Evolutionary conservation across 2,888 invertebrate genomes (phyloP).

Genomic region (Athalia circularis): DNA sequence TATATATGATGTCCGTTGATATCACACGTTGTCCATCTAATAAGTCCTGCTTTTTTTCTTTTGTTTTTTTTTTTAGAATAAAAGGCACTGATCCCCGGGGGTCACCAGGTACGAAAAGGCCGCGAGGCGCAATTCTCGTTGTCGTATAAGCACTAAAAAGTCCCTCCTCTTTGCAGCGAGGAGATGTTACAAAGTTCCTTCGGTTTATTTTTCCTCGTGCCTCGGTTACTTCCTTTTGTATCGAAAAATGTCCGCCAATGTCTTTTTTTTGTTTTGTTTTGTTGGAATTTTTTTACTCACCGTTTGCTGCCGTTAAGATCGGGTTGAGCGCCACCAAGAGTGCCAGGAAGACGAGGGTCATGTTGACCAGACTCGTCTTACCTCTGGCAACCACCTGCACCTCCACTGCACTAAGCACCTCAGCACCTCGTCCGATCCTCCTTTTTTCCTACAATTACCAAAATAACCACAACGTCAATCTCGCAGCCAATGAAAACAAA

Average conservation of each 20-base stretch:
- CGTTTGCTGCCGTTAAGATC: conserved; percentile 71
- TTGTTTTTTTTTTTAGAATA: too few species aligned
- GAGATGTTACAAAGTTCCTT: too few species aligned
- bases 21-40: too few species aligned
- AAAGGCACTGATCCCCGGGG: too few species aligned
- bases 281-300: conserved; percentile 52
- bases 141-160: too few species aligned
- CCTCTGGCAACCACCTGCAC: conserved; percentile 63
- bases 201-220: too few species aligned
- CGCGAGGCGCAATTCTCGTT: too few species aligned
- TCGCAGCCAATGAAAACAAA: too few species aligned
- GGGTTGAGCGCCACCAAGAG: conserved; percentile 73
- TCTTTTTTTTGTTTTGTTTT: background rate
- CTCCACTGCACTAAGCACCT: conserved; percentile 70
- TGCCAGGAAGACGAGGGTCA: conserved; percentile 73
- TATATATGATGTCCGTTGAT: too few species aligned
- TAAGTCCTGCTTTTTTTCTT: too few species aligned
- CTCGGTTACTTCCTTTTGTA: background rate
- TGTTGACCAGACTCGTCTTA: conserved; percentile 72
- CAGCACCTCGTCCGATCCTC: conserved; percentile 48
- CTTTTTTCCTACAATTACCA: conserved; percentile 40
- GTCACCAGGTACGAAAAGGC: too few species aligned
- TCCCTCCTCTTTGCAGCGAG: too few species aligned
- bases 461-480: conserved; percentile 66
- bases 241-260: background rate